These are phyloP conservation scores for Burhinus oedicnemus DNA, from an alignment of 2,113 vertebrate genomes.

Conservation along the genomic window DNA sequence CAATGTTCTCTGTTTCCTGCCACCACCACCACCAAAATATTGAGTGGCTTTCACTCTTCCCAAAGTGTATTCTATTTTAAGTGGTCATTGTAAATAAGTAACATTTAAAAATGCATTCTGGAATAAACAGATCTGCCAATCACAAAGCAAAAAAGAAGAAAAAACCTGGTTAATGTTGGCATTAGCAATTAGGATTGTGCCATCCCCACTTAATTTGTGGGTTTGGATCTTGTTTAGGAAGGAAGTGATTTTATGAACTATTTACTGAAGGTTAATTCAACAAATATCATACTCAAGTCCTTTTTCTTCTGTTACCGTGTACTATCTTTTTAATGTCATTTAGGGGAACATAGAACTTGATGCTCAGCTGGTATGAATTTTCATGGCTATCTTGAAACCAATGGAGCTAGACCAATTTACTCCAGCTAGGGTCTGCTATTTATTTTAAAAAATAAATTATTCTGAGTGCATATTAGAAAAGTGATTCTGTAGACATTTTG, in stretches of 20 bases:
- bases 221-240: neutral
- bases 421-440: neutral
- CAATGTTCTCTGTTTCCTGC: slow-evolving; percentile 2
- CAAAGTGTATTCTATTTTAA: slow-evolving; percentile 33
- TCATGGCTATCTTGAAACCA: neutral
- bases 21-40: neutral
- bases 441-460: neutral
- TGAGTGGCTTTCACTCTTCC: slow-evolving; percentile 31
- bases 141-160: neutral
- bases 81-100: neutral
- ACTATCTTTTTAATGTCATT: neutral
- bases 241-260: neutral
- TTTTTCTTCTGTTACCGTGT: neutral
- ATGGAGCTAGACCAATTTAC: neutral
- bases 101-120: neutral
- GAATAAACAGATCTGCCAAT: neutral
- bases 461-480: neutral
- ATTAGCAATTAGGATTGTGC: neutral
- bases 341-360: neutral
- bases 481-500: neutral
- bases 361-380: neutral
- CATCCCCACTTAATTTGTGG: neutral
- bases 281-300: neutral
- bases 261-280: neutral
- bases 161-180: neutral